A percentile compares a stretch with the other conserved stretches of the same genome.
phyloP scores from a whole-genome alignment of 1,140 invertebrate genomes.

The Glossosoma conforme region DNA sequence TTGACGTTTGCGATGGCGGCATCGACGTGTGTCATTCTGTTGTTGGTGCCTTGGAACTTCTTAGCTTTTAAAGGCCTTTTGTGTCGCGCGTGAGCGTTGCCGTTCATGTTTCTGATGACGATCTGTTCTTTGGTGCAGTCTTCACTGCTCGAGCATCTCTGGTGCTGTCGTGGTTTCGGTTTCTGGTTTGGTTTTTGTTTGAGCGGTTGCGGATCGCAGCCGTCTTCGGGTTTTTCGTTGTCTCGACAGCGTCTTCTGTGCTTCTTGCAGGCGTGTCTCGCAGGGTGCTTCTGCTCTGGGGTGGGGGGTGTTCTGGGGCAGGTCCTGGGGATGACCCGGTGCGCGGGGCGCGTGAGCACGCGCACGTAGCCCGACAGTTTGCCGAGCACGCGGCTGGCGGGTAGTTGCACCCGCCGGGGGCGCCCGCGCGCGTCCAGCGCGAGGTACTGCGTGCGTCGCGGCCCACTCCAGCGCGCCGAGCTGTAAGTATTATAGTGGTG shows the following conservation, averaged over 20 bases:
- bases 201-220: slow-evolving; percentile 11
- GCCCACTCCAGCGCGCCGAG: slow-evolving; percentile 66
- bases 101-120: slow-evolving; percentile 11
- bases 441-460: slow-evolving; percentile 66
- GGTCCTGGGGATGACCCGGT: slow-evolving; percentile 53
- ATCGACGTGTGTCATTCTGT: not conserved
- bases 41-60: slow-evolving; percentile 19
- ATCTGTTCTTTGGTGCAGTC: slow-evolving; percentile 17
- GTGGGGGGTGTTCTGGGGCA: slow-evolving; percentile 40
- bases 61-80: slow-evolving; percentile 22
- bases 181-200: slow-evolving; percentile 9
- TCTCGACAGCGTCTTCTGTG: slow-evolving; percentile 43
- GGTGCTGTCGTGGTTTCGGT: slow-evolving; percentile 1
- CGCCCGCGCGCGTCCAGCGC: slow-evolving; percentile 67
- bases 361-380: slow-evolving; percentile 66
- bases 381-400: slow-evolving; percentile 60
- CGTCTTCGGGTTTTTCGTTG: slow-evolving; percentile 33
- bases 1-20: not conserved
- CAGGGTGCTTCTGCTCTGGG: slow-evolving; percentile 38
- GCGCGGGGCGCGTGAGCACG: slow-evolving; percentile 61
- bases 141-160: not conserved
- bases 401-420: slow-evolving; percentile 64
- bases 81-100: slow-evolving; percentile 17
- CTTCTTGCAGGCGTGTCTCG: slow-evolving; percentile 39
- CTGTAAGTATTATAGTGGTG: slow-evolving; percentile 84